Evolutionary conservation across 2,888 invertebrate genomes (phyloP).

Genomic region (Eudasyphora cyanicolor): DNA sequence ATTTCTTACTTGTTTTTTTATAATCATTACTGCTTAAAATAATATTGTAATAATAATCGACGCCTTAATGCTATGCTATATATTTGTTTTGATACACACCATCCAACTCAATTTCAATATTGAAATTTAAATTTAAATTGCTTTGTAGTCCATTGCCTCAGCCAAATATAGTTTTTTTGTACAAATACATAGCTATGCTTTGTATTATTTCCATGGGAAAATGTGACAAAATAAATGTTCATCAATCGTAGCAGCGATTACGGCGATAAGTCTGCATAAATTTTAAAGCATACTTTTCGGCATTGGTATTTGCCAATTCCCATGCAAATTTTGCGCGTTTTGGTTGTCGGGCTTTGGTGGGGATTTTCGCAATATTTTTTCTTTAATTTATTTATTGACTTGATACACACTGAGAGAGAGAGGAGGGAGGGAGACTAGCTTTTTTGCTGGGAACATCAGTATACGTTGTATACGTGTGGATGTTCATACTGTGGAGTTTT

Average conservation of each 20-base stretch:
- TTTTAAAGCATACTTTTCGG: constrained; percentile 48
- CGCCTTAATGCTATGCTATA: no score
- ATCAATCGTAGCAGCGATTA: constrained; percentile 16
- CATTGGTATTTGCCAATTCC: constrained; percentile 41
- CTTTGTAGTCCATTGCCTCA: no score
- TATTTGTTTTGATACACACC: no score
- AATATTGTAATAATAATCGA: no score
- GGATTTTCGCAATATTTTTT: constrained; percentile 1
- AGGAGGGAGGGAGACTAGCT: background rate
- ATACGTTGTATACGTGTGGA: background rate
- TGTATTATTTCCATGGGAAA: constrained; percentile 26
- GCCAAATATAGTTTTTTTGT: background rate
- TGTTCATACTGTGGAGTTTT: background rate
- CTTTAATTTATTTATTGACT: constrained; percentile 5
- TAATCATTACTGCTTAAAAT: no score
- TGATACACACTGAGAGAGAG: background rate
- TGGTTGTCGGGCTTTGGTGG: constrained; percentile 25
- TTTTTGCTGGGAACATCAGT: background rate
- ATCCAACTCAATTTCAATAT: no score
- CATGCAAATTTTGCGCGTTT: constrained; percentile 51
- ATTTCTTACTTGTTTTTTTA: no score
- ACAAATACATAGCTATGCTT: background rate
- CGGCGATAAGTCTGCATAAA: constrained; percentile 43
- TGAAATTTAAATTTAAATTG: no score
- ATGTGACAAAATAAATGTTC: constrained; percentile 52